Conservation (phyloP, 2,113 vertebrate species). For the Barbus barbus region DNA sequence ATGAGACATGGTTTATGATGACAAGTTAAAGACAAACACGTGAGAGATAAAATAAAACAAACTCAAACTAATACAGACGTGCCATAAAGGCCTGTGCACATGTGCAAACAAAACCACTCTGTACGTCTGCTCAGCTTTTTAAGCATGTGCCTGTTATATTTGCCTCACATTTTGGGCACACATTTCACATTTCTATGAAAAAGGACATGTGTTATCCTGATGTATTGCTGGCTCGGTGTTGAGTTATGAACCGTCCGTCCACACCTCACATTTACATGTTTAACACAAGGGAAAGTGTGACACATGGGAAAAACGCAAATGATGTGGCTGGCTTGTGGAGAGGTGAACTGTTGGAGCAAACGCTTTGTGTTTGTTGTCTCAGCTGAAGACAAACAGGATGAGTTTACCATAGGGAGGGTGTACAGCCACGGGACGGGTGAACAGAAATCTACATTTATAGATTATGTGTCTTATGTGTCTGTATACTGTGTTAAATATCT, state of each 20-base stretch:
- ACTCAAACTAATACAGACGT: neutral
- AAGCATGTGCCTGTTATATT: conserved; percentile 33
- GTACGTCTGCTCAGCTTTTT: conserved; percentile 15
- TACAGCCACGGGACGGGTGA: neutral
- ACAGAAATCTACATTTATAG: neutral
- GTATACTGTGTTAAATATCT: neutral
- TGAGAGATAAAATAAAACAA: conserved; percentile 13
- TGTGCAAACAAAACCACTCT: conserved; percentile 4
- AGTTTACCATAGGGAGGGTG: neutral
- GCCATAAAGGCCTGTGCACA: neutral
- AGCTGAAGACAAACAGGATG: neutral
- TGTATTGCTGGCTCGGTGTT: neutral
- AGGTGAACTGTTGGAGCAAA: neutral
- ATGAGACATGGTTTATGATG: neutral
- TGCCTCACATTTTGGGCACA: conserved; percentile 43
- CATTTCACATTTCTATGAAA: conserved; percentile 47
- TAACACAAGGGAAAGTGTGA: conserved; percentile 2
- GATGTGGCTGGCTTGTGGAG: neutral
- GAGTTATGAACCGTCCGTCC: conserved; percentile 1
- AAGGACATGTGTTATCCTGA: conserved; percentile 6
- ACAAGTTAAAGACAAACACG: conserved; percentile 26
- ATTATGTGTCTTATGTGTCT: neutral
- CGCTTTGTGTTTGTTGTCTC: neutral
- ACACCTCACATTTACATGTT: conserved; percentile 25
- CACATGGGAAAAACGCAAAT: conserved; percentile 3